Conservation (phyloP, 2,113 vertebrate genomes). For the Pseudopodoces humilis region DNA sequence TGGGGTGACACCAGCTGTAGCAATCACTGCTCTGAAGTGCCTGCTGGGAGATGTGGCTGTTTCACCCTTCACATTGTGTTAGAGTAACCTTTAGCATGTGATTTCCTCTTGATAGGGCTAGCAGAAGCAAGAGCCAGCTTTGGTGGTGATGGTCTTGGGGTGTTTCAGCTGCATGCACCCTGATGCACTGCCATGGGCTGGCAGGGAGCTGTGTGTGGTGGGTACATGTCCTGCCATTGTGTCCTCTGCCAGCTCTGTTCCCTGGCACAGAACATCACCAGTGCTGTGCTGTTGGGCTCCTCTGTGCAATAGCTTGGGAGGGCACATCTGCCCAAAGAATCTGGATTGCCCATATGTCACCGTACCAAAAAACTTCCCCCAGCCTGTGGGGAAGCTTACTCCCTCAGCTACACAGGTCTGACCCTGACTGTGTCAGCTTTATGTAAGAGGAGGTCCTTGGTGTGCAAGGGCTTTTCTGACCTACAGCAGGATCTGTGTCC, state of each 20-base stretch:
- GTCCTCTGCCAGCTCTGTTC: neutral
- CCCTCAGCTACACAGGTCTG: fast-evolving
- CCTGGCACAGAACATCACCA: fast-evolving
- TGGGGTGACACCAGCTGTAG: neutral
- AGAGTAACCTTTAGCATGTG: neutral
- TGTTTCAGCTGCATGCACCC: neutral
- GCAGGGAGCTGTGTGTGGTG: neutral
- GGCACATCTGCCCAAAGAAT: neutral
- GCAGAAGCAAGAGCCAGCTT: neutral
- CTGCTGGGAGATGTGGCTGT: neutral
- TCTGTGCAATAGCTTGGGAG: neutral
- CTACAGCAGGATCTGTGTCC: neutral
- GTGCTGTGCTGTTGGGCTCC: neutral
- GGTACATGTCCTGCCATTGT: neutral
- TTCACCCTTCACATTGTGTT: neutral
- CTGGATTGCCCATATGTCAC: neutral
- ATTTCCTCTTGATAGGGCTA: neutral
- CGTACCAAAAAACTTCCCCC: neutral
- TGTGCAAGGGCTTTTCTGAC: neutral
- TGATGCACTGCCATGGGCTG: neutral
- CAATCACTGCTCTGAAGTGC: neutral
- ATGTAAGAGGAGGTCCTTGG: neutral
- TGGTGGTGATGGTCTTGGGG: neutral
- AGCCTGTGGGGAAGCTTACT: neutral
- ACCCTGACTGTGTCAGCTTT: neutral